These are phyloP conservation scores for Eurytoma adleriae DNA, from an alignment of 2,888 invertebrate genomes.

Conservation along the genomic window DNA sequence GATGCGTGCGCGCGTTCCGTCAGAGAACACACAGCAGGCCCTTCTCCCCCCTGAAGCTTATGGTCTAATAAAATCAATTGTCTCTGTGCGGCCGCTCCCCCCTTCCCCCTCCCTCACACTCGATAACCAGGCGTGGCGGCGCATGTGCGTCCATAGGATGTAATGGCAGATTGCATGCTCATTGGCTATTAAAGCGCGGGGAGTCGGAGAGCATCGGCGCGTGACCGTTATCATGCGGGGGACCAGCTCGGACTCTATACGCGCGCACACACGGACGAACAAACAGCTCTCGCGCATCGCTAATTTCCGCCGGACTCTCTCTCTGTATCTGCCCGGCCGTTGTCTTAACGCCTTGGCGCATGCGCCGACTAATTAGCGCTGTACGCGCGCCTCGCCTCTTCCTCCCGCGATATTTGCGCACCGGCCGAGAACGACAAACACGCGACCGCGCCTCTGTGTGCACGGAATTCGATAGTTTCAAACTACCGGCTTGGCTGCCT, in stretches of 20 bases:
- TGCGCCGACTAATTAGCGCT: slow-evolving; percentile 59
- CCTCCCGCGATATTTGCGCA: slow-evolving; percentile 4
- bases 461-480: no score
- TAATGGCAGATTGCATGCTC: slow-evolving; percentile 20
- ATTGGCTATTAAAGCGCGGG: slow-evolving; percentile 26
- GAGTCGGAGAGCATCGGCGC: slow-evolving; percentile 8
- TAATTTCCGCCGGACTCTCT: slow-evolving; percentile 24
- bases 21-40: background rate
- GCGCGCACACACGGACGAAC: background rate
- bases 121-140: background rate
- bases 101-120: no score
- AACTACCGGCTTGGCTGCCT: no score
- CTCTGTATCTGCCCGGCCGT: slow-evolving; percentile 28
- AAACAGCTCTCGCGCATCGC: slow-evolving; percentile 23
- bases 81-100: background rate
- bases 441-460: background rate
- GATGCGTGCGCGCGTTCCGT: background rate
- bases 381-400: background rate
- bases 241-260: background rate
- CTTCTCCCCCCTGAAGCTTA: slow-evolving; percentile 5
- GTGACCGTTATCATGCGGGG: slow-evolving; percentile 40
- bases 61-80: slow-evolving; percentile 24
- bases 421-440: background rate
- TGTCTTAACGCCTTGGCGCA: slow-evolving; percentile 60
- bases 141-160: background rate